Evolutionary conservation across 1,140 invertebrate species (phyloP).

Genomic region (Oedothorax gibbosus): DNA sequence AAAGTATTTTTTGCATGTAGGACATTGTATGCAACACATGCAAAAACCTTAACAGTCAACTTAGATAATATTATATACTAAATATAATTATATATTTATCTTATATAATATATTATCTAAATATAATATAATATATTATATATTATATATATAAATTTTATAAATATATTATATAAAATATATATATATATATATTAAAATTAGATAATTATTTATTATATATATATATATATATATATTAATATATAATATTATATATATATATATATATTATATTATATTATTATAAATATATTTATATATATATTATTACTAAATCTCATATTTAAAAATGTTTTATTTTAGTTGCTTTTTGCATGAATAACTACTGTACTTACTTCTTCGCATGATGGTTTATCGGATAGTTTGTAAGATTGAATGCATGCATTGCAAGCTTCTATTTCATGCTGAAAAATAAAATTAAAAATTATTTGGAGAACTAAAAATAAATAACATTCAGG

Average conservation of each 20-base stretch:
- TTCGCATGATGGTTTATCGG: slow-evolving; percentile 58
- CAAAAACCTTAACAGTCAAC: not conserved
- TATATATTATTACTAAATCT: not conserved
- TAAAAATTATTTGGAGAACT: not conserved
- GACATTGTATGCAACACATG: too few relatives aligned
- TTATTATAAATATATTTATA: not conserved
- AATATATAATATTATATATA: not conserved
- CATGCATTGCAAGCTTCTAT: slow-evolving; percentile 44
- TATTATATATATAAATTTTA: not conserved
- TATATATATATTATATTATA: not conserved
- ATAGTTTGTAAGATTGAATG: slow-evolving; percentile 35
- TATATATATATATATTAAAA: not conserved
- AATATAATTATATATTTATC: not conserved
- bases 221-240: not conserved
- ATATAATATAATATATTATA: not conserved
- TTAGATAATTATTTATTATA: not conserved
- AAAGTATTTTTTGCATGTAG: too few relatives aligned
- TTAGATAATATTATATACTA: not conserved
- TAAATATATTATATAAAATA: not conserved
- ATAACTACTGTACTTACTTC: slow-evolving; percentile 37
- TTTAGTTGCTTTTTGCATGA: not conserved
- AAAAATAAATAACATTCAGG: not conserved
- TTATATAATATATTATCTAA: not conserved
- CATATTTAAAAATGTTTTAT: not conserved
- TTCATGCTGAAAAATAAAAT: slow-evolving; percentile 4